Percentiles rank a stretch among this genome's conserved stretches.
Evolutionary conservation across 1,140 invertebrate species (phyloP).

Genomic region (Calephelis virginiensis): DNA sequence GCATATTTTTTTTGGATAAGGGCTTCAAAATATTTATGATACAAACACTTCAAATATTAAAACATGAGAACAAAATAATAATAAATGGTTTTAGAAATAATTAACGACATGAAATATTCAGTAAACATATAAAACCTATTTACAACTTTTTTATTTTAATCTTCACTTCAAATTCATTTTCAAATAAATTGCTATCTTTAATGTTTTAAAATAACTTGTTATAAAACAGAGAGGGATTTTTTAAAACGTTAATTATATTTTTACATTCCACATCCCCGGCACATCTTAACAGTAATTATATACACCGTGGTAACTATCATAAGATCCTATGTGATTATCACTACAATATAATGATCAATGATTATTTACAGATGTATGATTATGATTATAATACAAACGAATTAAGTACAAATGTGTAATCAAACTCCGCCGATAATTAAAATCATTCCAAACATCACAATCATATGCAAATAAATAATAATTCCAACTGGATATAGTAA

Average conservation of each 20-base stretch:
- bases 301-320: constrained; percentile 56
- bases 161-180: neutral
- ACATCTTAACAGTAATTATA: constrained; percentile 40
- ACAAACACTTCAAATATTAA: too few species aligned
- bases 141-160: too few species aligned
- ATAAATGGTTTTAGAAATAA: too few species aligned
- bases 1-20: too few species aligned
- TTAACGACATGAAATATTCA: too few species aligned
- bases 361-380: constrained; percentile 32
- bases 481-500: too few species aligned
- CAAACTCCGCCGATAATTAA: too few species aligned
- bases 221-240: constrained; percentile 1
- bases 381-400: constrained; percentile 9
- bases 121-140: too few species aligned
- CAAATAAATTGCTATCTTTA: neutral
- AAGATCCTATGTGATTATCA: constrained; percentile 20
- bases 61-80: too few species aligned
- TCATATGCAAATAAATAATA: too few species aligned
- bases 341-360: constrained; percentile 19
- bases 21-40: too few species aligned
- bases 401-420: neutral
- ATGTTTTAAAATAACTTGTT: constrained; percentile 1
- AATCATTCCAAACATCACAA: too few species aligned
- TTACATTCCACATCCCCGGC: constrained; percentile 70
- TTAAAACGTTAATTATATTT: constrained; percentile 9